Conservation (phyloP, 2,888 invertebrate genomes). For the Synergus umbraculus region DNA sequence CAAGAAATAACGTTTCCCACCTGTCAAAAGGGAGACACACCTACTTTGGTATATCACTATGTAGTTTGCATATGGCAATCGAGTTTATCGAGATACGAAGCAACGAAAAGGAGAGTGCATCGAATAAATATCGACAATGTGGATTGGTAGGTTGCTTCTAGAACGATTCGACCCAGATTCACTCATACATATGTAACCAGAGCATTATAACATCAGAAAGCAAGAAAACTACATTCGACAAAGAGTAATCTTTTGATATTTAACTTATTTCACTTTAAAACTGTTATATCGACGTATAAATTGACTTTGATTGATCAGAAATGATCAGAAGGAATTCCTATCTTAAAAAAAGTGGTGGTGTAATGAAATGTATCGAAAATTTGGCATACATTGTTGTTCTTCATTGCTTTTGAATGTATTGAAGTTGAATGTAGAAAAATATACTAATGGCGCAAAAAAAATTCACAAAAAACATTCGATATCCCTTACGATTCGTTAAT, state of each 20-base stretch:
- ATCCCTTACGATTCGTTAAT: no score
- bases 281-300: neutral
- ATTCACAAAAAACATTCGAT: no score
- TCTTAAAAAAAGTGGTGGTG: no score
- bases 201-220: slow-evolving; percentile 61
- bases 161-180: slow-evolving; percentile 65
- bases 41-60: neutral
- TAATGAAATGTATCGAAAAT: no score
- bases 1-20: neutral
- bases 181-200: slow-evolving; percentile 46
- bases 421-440: no score
- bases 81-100: slow-evolving; percentile 37
- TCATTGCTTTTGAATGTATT: no score
- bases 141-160: slow-evolving; percentile 52
- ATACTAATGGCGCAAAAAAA: no score
- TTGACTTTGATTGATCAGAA: neutral
- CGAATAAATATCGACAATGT: slow-evolving; percentile 47
- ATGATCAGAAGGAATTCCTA: neutral
- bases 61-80: neutral
- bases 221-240: slow-evolving; percentile 33
- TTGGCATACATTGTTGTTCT: no score
- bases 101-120: slow-evolving; percentile 40
- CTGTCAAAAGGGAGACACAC: neutral
- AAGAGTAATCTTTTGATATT: slow-evolving; percentile 2
- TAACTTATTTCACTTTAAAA: slow-evolving; percentile 11